phyloP scores from a whole-genome alignment of 1,140 invertebrate species.

The Euura saliciscinereae region DNA sequence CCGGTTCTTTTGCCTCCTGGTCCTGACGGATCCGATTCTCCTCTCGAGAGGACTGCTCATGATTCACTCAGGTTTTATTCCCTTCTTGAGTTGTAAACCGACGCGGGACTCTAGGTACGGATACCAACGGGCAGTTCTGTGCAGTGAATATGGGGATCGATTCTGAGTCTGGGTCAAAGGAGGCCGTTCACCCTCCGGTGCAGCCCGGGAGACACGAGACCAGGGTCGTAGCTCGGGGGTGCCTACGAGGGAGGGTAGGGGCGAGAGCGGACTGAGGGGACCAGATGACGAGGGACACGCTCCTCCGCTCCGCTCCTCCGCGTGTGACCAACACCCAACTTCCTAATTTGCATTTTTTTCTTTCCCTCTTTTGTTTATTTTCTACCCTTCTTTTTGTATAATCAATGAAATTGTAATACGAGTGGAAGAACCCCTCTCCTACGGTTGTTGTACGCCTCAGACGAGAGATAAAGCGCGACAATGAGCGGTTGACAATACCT shows the following conservation, averaged over 20 bases:
- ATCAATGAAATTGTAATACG: too few relatives aligned
- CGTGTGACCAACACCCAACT: conserved; percentile 3
- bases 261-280: conserved; percentile 26
- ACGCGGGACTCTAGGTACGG: conserved; percentile 8
- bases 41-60: too few relatives aligned
- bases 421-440: too few relatives aligned
- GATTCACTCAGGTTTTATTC: conserved; percentile 7
- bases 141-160: conserved; percentile 56
- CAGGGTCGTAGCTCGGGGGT: conserved; percentile 55
- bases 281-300: conserved; percentile 19
- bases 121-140: conserved; percentile 31
- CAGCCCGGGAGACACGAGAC: conserved; percentile 57
- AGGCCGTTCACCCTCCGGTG: conserved; percentile 56
- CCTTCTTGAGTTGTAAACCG: conserved; percentile 16
- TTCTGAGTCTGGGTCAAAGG: conserved; percentile 58
- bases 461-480: too few relatives aligned
- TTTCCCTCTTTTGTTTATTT: background rate
- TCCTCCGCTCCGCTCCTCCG: background rate
- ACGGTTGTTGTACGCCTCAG: too few relatives aligned
- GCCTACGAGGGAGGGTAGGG: conserved; percentile 26
- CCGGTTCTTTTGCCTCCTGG: background rate
- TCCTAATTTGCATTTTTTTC: background rate
- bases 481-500: too few relatives aligned
- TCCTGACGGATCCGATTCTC: too few relatives aligned
- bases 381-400: background rate